Base-by-base conservation (phyloP, 2,888 invertebrate species). In the Horisme vitalbata region DNA sequence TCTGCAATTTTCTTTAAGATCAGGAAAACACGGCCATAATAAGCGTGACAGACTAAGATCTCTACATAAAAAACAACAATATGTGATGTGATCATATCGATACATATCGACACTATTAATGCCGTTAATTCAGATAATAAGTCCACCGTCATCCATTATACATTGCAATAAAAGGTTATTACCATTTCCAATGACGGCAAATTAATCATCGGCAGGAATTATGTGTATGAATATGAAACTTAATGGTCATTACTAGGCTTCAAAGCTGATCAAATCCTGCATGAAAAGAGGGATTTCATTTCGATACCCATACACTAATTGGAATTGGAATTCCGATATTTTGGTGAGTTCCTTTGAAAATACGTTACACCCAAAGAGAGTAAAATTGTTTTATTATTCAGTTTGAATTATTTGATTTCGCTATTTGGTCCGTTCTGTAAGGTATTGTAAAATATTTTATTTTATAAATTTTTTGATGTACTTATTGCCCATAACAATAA, bases 221-320 rank as follows among this genome's bases (percentile, higher is more conserved):
- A 26, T 20, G 31, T 9, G 41, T 41, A 48, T 39, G 39, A 39
- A 39, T 44, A 49, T 44, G 13, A 49, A 44, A 49, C 38, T 26
- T 39, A 33, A 48, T 31, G 35, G 32, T 38, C 44, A 52, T 45
- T 52, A 53, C 55, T 45, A 50, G 47, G 45, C 46, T 47, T 52
- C 34, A 53, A 59, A 59, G 64, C 57, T 52, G 50, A 55, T 63
- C 57, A 68, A 71, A 72, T 64, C 60, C 67, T 45, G 45, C 46
- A 54, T 68, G 65, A 69, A 74, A 68, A 59, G 70, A 52, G 59
- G 59, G 64, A 66, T 68, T 73, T 65, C 48, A 57, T 52, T 41
- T 45, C 44, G 31, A 38, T 26, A 28, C 57, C 54, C 52, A 52
- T 48, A 38, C 49, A 26, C 49, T 59, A 63, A 66, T 63, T 64